These are phyloP conservation scores for Lepeophtheirus nordmannii DNA, from an alignment of 2,888 invertebrate genomes.

Conservation along the genomic window DNA sequence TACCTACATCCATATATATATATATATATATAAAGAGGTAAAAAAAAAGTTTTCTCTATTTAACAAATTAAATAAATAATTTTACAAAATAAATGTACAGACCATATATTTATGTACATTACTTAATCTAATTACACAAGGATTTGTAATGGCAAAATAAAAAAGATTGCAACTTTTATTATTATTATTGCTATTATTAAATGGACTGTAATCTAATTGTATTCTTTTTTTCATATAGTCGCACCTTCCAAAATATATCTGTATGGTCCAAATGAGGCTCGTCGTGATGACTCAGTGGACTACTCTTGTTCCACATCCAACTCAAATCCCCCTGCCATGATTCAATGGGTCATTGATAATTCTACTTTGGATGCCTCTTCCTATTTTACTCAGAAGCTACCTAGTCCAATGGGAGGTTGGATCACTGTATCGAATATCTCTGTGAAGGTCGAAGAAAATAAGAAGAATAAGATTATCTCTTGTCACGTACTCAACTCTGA, in stretches of 20 bases:
- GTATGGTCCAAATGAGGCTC: slow-evolving; percentile 68
- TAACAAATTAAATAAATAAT: too few relatives aligned
- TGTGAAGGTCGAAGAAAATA: slow-evolving; percentile 58
- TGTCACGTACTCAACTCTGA: slow-evolving; percentile 81
- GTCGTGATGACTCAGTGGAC: slow-evolving; percentile 73
- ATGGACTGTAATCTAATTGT: background rate
- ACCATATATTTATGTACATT: too few relatives aligned
- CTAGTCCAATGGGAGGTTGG: slow-evolving; percentile 55
- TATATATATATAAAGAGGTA: too few relatives aligned
- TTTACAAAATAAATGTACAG: too few relatives aligned
- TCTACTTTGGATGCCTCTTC: background rate
- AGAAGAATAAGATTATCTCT: slow-evolving; percentile 62
- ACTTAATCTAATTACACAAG: too few relatives aligned
- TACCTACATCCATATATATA: too few relatives aligned
- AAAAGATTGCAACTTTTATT: background rate
- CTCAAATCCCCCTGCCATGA: slow-evolving; percentile 45
- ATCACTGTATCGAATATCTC: slow-evolving; percentile 77
- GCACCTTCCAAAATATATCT: slow-evolving; percentile 74
- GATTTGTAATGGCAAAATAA: too few relatives aligned
- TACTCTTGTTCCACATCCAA: slow-evolving; percentile 73
- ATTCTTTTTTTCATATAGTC: slow-evolving; percentile 46
- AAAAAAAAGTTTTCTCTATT: too few relatives aligned
- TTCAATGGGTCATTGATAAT: slow-evolving; percentile 36
- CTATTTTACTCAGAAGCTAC: background rate
- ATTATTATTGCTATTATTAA: background rate